These are phyloP conservation scores for Atlantisia rogersi DNA, from an alignment of 2,113 vertebrate species.

Conservation along the genomic window DNA sequence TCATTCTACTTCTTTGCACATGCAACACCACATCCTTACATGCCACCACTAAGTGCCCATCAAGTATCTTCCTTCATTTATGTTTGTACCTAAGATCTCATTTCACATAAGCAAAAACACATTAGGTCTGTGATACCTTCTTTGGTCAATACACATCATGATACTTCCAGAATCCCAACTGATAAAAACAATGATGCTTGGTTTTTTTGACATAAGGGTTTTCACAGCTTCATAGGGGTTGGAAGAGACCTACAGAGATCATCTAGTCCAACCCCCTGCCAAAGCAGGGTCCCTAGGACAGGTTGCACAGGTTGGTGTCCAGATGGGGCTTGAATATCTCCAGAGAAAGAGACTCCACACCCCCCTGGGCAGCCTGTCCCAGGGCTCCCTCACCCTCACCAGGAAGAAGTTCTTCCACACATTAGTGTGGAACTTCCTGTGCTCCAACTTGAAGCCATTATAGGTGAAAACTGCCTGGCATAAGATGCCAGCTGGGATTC, in stretches of 20 bases:
- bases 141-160: neutral
- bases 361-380: no score
- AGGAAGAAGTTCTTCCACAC: no score
- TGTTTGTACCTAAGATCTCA: neutral
- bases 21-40: accelerated
- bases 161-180: neutral
- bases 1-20: neutral
- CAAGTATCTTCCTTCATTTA: neutral
- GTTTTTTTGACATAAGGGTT: neutral
- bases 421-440: no score
- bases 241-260: no score
- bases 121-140: neutral
- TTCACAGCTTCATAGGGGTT: no score
- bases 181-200: neutral
- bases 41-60: neutral
- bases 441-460: no score
- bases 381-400: no score
- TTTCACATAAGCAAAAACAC: neutral
- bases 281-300: no score
- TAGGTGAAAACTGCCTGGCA: neutral
- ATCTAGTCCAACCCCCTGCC: no score
- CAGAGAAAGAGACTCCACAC: no score
- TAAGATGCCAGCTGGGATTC: neutral
- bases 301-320: no score
- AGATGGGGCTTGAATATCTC: no score